Percentiles rank a stretch among this genome's conserved stretches.
Conservation (phyloP, 2,113 vertebrate genomes). For the Phylloscopus trochiloides region DNA sequence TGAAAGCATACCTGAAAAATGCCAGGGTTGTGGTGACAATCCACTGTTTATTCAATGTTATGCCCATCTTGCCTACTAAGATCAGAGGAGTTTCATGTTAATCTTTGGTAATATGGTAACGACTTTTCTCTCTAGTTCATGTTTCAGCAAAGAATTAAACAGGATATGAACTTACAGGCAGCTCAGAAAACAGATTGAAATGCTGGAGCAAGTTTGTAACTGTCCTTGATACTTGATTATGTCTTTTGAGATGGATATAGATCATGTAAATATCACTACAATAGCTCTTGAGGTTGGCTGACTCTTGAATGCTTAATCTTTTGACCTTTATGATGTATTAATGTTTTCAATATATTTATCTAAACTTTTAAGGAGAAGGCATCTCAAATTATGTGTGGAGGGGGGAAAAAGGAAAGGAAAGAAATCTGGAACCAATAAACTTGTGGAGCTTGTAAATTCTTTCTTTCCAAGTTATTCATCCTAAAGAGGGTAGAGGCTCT, state of each 20-base stretch:
- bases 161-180: background rate
- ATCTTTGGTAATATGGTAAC: background rate
- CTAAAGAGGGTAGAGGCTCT: conserved; percentile 37
- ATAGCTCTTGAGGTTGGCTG: background rate
- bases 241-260: background rate
- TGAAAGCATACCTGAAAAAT: background rate
- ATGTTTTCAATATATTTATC: conserved; percentile 50
- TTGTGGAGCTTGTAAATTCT: conserved; percentile 65
- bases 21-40: background rate
- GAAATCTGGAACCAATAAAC: conserved; percentile 68
- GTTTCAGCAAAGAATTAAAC: background rate
- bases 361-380: conserved; percentile 50
- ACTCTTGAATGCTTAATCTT: background rate
- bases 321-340: conserved; percentile 30
- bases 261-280: background rate
- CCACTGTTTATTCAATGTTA: background rate
- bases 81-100: background rate
- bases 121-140: background rate
- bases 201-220: background rate
- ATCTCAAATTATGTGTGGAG: conserved; percentile 30
- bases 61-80: background rate
- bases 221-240: background rate
- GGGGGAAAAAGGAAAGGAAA: background rate
- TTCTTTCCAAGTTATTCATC: conserved; percentile 57
- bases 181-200: background rate